These are phyloP conservation scores for Chelonus insularis DNA, from an alignment of 1,140 invertebrate genomes.

Conservation along the genomic window DNA sequence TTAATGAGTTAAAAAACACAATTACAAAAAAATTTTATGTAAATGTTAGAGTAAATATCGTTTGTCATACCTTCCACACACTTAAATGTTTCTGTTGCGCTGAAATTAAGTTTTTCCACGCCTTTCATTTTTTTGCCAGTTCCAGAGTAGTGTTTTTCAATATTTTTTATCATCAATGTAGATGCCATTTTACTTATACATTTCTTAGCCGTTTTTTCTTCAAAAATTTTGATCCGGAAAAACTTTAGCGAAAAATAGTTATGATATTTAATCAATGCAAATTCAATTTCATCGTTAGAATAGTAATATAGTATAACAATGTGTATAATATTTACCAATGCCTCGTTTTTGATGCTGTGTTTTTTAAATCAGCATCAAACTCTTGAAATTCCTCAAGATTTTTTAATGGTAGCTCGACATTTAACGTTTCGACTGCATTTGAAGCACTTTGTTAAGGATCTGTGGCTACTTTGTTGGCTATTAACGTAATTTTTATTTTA, in stretches of 20 bases:
- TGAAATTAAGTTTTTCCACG: background rate
- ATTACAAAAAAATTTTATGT: no score
- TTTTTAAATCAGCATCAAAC: background rate
- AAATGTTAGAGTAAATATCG: background rate
- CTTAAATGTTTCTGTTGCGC: background rate
- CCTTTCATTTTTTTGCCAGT: background rate
- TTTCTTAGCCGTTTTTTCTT: background rate
- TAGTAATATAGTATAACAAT: background rate
- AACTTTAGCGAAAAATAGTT: background rate
- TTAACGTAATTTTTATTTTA: background rate
- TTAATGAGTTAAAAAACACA: background rate
- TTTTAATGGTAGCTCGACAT: no score
- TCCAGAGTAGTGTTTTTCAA: background rate
- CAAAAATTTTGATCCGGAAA: background rate
- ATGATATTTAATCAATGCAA: background rate
- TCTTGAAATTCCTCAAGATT: background rate
- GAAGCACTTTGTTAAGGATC: no score
- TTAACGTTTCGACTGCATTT: no score
- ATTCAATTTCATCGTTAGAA: background rate
- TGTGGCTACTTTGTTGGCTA: no score
- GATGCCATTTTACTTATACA: conserved; percentile 7
- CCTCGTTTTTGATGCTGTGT: background rate
- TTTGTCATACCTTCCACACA: conserved; percentile 2
- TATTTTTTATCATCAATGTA: background rate
- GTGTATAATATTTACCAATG: background rate